Evolutionary conservation across 2,888 invertebrate genomes (phyloP), one percentile per base, ranked within the genome.

Genomic region (Anarsia innoxiella): DNA sequence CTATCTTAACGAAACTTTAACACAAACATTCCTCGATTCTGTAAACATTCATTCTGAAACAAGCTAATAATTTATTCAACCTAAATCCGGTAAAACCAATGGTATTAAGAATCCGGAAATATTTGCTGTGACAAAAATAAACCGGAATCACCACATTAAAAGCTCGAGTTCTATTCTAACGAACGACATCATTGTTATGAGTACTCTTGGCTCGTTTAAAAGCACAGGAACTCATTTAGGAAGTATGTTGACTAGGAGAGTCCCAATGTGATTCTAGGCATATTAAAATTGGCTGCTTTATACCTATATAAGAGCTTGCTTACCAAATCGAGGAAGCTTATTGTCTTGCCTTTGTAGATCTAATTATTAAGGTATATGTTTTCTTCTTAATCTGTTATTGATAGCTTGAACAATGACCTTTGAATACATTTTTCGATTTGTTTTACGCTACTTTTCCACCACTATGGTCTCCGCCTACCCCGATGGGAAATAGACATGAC

Each of bases 91-190:
- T 19, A 5, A 19, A 19, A 8, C 8, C 19, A 8, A 25, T 9
- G 25, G n/a, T 9, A 25, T 25, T n/a, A n/a, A n/a, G n/a, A n/a
- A 2, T n/a, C n/a, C 25, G 25, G 25, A 28, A 28, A 6, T 13
- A 13, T 28, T 13, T 12, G 13, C 28, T 5, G 6, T 28, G 1
- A 12, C 13, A 8, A 28, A 28, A 28, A 28, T 28, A 28, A 28
- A 28, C 12, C 28, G 28, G 28, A 28, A 4, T n/a, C 13, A 13
- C n/a, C 37, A 37, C 31, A 31, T 37, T 31, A 37, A 15, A 26
- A 12, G 30, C 27, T 28, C 12, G 28, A 31, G 36, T 6, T 23
- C 25, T 36, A 36, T 36, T 36, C 36, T 36, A 36, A 36, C 31
- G 31, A 37, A 31, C 31, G 31, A 19, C 33, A 19, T 13, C 16